Evolutionary conservation across 2,888 invertebrate species (phyloP).

Genomic region (Xanthostigma xanthostigma): DNA sequence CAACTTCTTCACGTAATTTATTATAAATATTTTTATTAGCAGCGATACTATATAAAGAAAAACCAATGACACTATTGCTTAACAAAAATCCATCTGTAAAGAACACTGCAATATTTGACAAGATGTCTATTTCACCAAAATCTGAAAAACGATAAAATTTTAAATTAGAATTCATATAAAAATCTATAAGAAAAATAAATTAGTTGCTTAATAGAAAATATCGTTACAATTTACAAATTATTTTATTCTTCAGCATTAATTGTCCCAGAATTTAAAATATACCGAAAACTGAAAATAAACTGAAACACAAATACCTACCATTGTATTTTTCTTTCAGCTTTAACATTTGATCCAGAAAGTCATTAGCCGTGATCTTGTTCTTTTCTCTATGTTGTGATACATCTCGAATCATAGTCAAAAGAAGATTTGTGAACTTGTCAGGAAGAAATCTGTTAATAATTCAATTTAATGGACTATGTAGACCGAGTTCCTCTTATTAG

Average conservation of each 20-base stretch:
- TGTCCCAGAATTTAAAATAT: no score
- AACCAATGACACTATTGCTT: constrained; percentile 26
- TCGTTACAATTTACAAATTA: no score
- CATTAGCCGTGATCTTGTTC: constrained; percentile 25
- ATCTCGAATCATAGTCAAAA: constrained; percentile 20
- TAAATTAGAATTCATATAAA: no score
- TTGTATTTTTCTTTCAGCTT: constrained; percentile 14
- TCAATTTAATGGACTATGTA: no score
- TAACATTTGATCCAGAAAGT: constrained; percentile 28
- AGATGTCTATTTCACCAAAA: constrained; percentile 13
- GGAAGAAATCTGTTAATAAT: constrained; percentile 5
- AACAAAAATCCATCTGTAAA: constrained; percentile 33
- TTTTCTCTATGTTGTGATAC: constrained; percentile 25
- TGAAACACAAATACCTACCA: no score
- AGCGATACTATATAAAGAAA: constrained; percentile 27
- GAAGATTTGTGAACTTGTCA: constrained; percentile 19
- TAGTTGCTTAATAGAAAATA: no score
- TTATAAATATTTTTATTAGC: constrained; percentile 25
- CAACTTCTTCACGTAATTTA: constrained; percentile 26
- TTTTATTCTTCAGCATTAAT: no score
- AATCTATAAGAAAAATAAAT: no score
- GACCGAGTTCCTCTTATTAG: no score
- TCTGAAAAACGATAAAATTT: no score
- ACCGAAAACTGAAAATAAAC: no score
- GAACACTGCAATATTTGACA: constrained; percentile 26